Percentiles rank a stretch among this genome's conserved stretches.
These are phyloP conservation scores for Trichogramma evanescens DNA, from an alignment of 2,888 invertebrate genomes.

Conservation along the genomic window DNA sequence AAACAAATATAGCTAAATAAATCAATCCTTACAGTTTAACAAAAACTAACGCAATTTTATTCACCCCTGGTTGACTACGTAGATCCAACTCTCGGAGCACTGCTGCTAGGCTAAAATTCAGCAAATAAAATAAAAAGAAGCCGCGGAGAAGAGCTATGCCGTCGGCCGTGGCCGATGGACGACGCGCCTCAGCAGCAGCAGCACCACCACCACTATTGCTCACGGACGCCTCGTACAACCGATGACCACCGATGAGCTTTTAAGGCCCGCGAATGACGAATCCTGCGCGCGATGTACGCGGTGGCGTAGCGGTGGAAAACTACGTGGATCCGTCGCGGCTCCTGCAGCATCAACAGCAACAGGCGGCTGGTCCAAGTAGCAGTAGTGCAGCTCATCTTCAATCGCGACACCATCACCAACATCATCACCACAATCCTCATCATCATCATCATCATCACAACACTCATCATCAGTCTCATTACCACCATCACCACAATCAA, in stretches of 20 bases:
- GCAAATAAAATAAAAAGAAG: neutral
- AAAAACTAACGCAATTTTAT: no score
- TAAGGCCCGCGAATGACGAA: slow-evolving; percentile 40
- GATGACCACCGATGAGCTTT: slow-evolving; percentile 20
- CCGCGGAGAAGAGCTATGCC: neutral
- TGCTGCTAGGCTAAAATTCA: neutral
- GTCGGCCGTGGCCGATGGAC: neutral
- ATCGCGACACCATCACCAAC: slow-evolving; percentile 20
- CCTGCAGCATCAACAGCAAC: slow-evolving; percentile 15
- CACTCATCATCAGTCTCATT: neutral
- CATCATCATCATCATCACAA: slow-evolving; percentile 12
- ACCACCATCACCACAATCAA: slow-evolving; percentile 10
- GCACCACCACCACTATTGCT: neutral
- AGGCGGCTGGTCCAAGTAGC: neutral
- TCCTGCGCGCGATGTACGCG: slow-evolving; percentile 43
- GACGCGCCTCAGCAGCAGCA: no score
- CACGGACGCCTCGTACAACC: neutral
- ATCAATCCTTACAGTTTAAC: no score
- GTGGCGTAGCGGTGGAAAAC: slow-evolving; percentile 28
- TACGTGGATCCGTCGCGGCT: slow-evolving; percentile 4
- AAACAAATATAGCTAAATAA: no score
- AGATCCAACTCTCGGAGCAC: no score
- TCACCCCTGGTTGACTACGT: no score
- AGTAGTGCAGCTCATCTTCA: neutral
- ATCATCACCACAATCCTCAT: slow-evolving; percentile 13